Evolutionary conservation across 2,888 invertebrate genomes (phyloP).

Genomic region (Danaus chrysippus): DNA sequence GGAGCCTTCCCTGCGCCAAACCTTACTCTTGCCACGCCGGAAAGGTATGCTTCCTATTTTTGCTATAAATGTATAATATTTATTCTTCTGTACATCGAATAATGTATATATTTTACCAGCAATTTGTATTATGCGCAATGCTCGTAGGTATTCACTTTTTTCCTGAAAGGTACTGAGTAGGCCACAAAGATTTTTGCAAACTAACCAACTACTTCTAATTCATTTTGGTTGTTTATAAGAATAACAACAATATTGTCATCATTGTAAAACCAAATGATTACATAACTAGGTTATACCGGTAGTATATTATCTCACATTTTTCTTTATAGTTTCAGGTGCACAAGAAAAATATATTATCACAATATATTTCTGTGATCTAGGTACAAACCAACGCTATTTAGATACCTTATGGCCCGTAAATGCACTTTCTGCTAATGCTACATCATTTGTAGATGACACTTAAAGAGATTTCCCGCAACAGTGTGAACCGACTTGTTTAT

Average conservation of each 20-base stretch:
- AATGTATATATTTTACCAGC: neutral
- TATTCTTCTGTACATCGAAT: too few species aligned
- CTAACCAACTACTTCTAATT: too few species aligned
- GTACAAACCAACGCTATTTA: constrained; percentile 15
- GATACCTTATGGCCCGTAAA: constrained; percentile 25
- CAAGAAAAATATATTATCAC: constrained; percentile 4
- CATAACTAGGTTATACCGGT: too few species aligned
- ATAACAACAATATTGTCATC: too few species aligned
- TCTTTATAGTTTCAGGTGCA: too few species aligned
- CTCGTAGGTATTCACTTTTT: too few species aligned
- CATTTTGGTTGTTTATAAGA: too few species aligned
- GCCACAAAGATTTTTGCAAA: too few species aligned
- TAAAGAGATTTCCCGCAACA: neutral
- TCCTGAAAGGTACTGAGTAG: too few species aligned
- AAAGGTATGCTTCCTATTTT: constrained; percentile 53
- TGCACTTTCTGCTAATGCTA: constrained; percentile 15
- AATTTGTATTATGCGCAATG: too few species aligned
- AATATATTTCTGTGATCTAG: neutral
- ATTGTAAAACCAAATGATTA: too few species aligned
- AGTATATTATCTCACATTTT: too few species aligned
- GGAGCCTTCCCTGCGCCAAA: constrained; percentile 79
- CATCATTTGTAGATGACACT: constrained; percentile 10
- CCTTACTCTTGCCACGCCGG: constrained; percentile 72
- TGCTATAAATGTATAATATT: neutral
- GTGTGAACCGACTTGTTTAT: neutral